These are phyloP conservation scores for Chionoecetes opilio DNA, from an alignment of 1,140 invertebrate genomes.

Conservation along the genomic window DNA sequence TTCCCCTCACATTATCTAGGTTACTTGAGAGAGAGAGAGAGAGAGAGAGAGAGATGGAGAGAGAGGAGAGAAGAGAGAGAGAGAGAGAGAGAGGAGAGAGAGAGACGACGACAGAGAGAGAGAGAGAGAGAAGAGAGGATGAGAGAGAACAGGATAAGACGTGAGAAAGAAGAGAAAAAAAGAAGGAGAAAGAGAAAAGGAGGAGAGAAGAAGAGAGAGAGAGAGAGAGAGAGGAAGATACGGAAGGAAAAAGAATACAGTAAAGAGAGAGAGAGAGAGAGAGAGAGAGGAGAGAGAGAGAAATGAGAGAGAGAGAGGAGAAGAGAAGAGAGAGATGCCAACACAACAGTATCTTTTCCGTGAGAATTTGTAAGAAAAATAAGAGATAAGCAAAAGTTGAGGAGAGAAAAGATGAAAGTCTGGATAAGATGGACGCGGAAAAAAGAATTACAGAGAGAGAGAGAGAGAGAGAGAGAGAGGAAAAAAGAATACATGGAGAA, in stretches of 20 bases:
- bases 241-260: background rate
- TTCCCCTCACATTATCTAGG: background rate
- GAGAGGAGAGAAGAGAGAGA: constrained; percentile 8
- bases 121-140: background rate
- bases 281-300: constrained; percentile 33
- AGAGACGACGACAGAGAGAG: background rate
- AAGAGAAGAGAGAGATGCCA: background rate
- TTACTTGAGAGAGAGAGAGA: background rate
- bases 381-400: background rate
- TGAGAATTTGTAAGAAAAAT: background rate
- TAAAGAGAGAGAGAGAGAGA: background rate
- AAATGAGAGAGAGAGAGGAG: background rate
- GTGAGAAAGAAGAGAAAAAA: background rate
- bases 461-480: background rate
- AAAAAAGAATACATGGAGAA: background rate
- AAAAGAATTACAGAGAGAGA: no score
- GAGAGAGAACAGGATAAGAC: background rate
- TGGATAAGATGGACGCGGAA: background rate
- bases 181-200: background rate
- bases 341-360: background rate
- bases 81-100: constrained; percentile 16
- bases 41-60: background rate
- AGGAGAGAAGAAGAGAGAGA: background rate
- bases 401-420: constrained; percentile 1
- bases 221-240: background rate